Evolutionary conservation across 2,888 invertebrate genomes (phyloP).

Genomic region (Malthinus flaveolus): DNA sequence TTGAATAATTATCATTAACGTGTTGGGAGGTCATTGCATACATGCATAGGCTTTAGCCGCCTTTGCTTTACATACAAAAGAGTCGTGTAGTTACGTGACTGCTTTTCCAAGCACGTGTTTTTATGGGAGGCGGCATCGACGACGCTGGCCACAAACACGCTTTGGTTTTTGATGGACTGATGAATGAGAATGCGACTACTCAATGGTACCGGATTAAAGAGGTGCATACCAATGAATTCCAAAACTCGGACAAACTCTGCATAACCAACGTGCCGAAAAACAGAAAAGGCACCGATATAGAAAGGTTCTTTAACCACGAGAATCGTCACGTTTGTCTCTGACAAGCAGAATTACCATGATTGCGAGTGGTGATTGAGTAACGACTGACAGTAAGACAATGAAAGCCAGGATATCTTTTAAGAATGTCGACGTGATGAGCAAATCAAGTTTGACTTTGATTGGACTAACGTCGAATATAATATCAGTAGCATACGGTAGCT

Average conservation of each 20-base stretch:
- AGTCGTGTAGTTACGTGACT: constrained; percentile 52
- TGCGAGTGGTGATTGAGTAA: constrained; percentile 51
- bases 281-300: constrained; percentile 33
- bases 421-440: constrained; percentile 48
- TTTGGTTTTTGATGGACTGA: constrained; percentile 41
- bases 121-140: constrained; percentile 40
- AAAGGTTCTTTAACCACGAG: constrained; percentile 24
- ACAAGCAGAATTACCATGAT: constrained; percentile 43
- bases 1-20: constrained; percentile 53
- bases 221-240: constrained; percentile 45
- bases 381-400: constrained; percentile 52
- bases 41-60: constrained; percentile 43
- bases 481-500: constrained; percentile 12
- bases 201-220: constrained; percentile 40
- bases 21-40: constrained; percentile 51
- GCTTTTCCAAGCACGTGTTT: constrained; percentile 50
- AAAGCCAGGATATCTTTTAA: constrained; percentile 38
- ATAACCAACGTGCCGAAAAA: constrained; percentile 34
- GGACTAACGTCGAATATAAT: constrained; percentile 14
- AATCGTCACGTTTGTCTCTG: constrained; percentile 39
- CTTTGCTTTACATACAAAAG: constrained; percentile 54
- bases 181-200: constrained; percentile 46
- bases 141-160: constrained; percentile 32
- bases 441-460: constrained; percentile 34
- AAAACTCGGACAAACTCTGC: constrained; percentile 34